These are phyloP conservation scores for Psylliodes chrysocephalus DNA, from an alignment of 2,888 invertebrate species.

Conservation along the genomic window DNA sequence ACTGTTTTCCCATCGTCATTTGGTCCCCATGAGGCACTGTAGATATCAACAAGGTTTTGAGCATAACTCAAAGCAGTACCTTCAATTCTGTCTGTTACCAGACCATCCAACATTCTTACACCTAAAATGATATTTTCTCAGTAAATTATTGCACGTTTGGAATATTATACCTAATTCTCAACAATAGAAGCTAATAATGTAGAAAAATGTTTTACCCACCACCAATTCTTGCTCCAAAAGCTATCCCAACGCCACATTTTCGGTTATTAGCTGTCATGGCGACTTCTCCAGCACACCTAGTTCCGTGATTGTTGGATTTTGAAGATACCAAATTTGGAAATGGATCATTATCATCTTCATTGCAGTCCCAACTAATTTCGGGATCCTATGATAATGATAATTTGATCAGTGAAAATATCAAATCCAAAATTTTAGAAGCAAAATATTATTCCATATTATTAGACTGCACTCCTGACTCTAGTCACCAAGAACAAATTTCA, in stretches of 20 bases:
- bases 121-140: too few relatives aligned
- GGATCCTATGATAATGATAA: constrained; percentile 76
- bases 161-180: not conserved
- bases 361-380: constrained; percentile 86
- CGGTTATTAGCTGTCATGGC: constrained; percentile 89
- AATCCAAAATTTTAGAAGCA: too few relatives aligned
- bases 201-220: too few relatives aligned
- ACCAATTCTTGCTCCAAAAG: constrained; percentile 85
- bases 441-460: too few relatives aligned
- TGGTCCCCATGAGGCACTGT: constrained; percentile 95
- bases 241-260: constrained; percentile 92
- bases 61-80: constrained; percentile 84
- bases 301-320: constrained; percentile 85
- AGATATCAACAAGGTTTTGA: constrained; percentile 84
- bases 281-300: constrained; percentile 90
- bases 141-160: not conserved
- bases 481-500: too few relatives aligned
- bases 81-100: constrained; percentile 87
- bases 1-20: constrained; percentile 89
- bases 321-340: constrained; percentile 72
- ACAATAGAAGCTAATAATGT: too few relatives aligned
- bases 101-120: constrained; percentile 87
- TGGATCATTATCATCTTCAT: constrained; percentile 81
- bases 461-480: too few relatives aligned
- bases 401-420: too few relatives aligned